A percentile compares a stretch with the other conserved stretches of the same genome.
Conservation (phyloP, 2,113 vertebrate species). For the Nicator chloris region DNA sequence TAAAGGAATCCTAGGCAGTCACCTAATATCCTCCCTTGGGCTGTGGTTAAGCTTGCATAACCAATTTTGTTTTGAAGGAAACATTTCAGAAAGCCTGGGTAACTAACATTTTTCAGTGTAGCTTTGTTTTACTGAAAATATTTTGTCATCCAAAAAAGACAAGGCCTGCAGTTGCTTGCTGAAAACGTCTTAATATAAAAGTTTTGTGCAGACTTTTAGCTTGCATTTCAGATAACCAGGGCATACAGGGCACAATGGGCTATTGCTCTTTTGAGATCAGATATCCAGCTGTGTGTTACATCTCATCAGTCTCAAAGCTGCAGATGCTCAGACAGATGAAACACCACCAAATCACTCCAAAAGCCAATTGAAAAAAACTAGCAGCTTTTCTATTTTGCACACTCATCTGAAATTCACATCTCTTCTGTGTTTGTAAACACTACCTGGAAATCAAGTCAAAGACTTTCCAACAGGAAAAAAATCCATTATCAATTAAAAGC, state of each 20-base stretch:
- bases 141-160: neutral
- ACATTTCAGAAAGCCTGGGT: neutral
- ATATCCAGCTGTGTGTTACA: slow-evolving; percentile 5
- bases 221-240: neutral
- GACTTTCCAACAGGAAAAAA: neutral
- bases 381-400: neutral
- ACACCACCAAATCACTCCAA: neutral
- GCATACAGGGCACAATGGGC: neutral
- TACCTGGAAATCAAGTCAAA: slow-evolving; percentile 1
- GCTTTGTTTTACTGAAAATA: neutral
- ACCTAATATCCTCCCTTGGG: neutral
- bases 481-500: neutral
- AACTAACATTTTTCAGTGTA: neutral
- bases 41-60: neutral
- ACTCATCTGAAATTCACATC: slow-evolving; percentile 21
- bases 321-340: slow-evolving; percentile 19
- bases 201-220: neutral
- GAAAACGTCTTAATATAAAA: neutral
- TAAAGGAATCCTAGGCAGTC: neutral
- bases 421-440: neutral
- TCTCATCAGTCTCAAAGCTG: slow-evolving; percentile 8
- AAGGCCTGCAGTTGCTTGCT: neutral
- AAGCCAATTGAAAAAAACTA: neutral
- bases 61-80: neutral
- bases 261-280: neutral